Conservation (phyloP, 2,797 vertebrate genomes). For the Cynopterus sphinx region DNA sequence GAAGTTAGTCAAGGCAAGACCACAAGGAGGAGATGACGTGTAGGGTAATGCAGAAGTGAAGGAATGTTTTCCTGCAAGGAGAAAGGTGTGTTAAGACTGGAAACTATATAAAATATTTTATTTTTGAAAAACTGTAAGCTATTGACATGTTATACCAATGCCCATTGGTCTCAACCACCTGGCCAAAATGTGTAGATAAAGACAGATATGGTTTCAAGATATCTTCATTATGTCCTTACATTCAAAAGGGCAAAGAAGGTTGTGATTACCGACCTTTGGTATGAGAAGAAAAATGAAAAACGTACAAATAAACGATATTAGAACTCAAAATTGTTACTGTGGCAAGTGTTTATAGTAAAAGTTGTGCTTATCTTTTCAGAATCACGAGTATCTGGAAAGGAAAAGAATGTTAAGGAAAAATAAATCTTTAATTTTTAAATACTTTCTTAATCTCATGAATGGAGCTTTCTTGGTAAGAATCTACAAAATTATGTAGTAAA, state of each 20-base stretch:
- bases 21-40: not conserved
- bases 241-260: not conserved
- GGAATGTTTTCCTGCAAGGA: not conserved
- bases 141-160: not conserved
- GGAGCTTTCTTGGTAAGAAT: constrained; percentile 66
- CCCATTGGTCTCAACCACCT: not conserved
- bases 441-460: constrained; percentile 72
- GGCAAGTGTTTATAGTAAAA: not conserved
- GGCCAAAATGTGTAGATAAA: not conserved
- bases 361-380: constrained; percentile 65
- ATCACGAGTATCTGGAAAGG: not conserved
- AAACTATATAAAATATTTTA: not conserved
- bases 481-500: constrained; percentile 1
- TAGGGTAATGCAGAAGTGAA: not conserved
- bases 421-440: constrained; percentile 65
- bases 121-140: constrained; percentile 24
- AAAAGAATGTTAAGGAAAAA: constrained; percentile 55
- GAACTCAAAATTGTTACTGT: not conserved
- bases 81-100: not conserved
- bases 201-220: not conserved
- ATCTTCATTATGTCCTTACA: not conserved
- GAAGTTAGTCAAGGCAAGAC: not conserved
- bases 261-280: not conserved
- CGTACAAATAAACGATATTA: not conserved
- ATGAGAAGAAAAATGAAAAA: constrained; percentile 18